phyloP scores from a whole-genome alignment of 2,888 invertebrate species.

The Horisme vitalbata region DNA sequence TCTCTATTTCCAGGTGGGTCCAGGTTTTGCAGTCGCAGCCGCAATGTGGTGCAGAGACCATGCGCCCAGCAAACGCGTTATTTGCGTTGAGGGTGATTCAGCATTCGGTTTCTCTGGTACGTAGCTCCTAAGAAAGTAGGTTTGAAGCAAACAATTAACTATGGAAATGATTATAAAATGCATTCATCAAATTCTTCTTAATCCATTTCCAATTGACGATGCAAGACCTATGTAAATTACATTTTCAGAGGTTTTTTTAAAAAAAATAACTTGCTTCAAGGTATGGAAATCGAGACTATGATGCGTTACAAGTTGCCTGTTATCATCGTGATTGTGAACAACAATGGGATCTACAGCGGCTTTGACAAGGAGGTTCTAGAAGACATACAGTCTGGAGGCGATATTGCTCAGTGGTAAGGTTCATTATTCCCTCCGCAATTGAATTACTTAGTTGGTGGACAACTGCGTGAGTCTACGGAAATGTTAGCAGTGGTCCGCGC shows the following conservation, averaged over 20 bases:
- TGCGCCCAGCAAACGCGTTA: constrained; percentile 90
- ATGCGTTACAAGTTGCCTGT: constrained; percentile 96
- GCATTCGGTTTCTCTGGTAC: constrained; percentile 98
- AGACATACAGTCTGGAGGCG: constrained; percentile 87
- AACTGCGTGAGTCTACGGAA: no score
- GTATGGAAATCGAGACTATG: constrained; percentile 99
- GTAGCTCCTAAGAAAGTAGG: no score
- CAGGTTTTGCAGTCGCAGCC: constrained; percentile 95
- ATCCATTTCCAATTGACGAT: no score
- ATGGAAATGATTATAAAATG: no score
- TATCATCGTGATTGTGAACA: constrained; percentile 95
- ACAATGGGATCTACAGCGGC: constrained; percentile 97
- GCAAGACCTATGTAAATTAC: no score
- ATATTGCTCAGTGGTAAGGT: constrained; percentile 88
- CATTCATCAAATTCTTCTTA: no score
- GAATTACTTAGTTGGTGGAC: no score
- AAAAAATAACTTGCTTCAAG: no score
- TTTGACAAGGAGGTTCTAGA: constrained; percentile 89
- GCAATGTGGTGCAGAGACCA: constrained; percentile 94
- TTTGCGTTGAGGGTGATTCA: constrained; percentile 98
- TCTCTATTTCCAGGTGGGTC: constrained; percentile 84
- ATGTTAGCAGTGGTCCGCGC: no score
- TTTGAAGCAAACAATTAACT: no score
- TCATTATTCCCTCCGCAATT: neutral
- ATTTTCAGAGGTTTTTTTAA: no score